Percentiles rank a stretch among this genome's conserved stretches.
These are phyloP conservation scores for Formica aserva DNA, from an alignment of 2,888 invertebrate genomes.

Conservation along the genomic window DNA sequence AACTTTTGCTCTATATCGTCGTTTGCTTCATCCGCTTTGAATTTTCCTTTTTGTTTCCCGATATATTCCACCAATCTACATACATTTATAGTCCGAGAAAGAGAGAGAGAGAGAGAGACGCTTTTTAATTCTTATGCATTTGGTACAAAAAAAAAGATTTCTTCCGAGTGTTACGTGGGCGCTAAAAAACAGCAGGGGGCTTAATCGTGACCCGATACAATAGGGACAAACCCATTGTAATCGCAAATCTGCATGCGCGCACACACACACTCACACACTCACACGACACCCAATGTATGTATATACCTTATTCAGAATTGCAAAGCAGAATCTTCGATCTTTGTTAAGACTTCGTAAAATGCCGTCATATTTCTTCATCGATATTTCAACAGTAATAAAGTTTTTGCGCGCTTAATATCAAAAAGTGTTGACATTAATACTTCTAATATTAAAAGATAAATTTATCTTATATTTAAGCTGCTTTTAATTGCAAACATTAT, in stretches of 20 bases:
- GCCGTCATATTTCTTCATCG: not conserved
- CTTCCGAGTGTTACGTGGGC: slow-evolving; percentile 16
- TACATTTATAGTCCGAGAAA: slow-evolving; percentile 23
- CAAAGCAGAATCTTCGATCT: slow-evolving; percentile 65
- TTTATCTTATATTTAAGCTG: not conserved
- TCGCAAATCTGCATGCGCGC: slow-evolving; percentile 36
- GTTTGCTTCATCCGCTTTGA: not conserved
- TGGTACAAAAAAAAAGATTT: not conserved
- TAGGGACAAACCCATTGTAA: slow-evolving; percentile 59
- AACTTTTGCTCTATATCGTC: slow-evolving; percentile 46
- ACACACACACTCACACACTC: slow-evolving; percentile 30
- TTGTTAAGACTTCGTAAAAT: slow-evolving; percentile 35
- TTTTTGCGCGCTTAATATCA: not conserved
- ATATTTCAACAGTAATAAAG: not conserved
- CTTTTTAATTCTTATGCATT: not conserved
- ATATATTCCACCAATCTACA: not conserved
- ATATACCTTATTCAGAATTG: slow-evolving; percentile 78
- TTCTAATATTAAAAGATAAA: not conserved
- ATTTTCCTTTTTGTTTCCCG: not conserved
- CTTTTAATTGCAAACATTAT: not conserved
- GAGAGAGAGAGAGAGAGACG: not conserved
- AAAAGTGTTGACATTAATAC: not conserved
- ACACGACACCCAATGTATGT: slow-evolving; percentile 65
- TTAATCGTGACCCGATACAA: slow-evolving; percentile 70
- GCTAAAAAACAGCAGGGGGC: slow-evolving; percentile 35